phyloP scores from a whole-genome alignment of 2,797 vertebrate species.

The Bovichtus variegatus region DNA sequence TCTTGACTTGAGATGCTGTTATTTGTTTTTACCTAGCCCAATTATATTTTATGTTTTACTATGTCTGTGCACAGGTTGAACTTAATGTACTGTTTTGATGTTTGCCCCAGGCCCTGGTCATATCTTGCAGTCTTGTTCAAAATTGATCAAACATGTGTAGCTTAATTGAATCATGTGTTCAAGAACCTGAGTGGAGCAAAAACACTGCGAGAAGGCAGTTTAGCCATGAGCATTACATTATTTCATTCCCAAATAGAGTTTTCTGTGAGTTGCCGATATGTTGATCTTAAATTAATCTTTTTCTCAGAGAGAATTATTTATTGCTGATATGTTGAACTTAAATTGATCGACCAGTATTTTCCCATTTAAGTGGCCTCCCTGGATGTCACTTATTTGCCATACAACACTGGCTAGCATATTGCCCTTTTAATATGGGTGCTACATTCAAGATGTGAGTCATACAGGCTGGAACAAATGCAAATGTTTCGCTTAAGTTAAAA shows the following conservation, averaged over 20 bases:
- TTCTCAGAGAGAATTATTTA: not conserved
- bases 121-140: not conserved
- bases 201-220: not conserved
- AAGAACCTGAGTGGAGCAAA: not conserved
- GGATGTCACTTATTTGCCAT: not conserved
- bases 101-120: not conserved
- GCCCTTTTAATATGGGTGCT: not conserved
- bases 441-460: not conserved
- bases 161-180: not conserved
- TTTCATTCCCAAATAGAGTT: no score
- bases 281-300: not conserved
- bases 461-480: not conserved
- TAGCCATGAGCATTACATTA: not conserved
- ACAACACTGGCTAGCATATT: not conserved
- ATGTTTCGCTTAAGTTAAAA: not conserved
- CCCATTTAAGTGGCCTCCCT: not conserved
- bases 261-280: no score
- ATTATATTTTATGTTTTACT: no score
- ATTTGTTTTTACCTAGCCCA: no score
- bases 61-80: not conserved
- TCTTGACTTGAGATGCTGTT: not conserved
- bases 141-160: not conserved
- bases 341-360: not conserved
- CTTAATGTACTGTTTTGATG: not conserved
- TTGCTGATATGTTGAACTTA: not conserved